Percentiles rank a stretch among this genome's conserved stretches.
Evolutionary conservation across 2,113 vertebrate species (phyloP).

Genomic region (Buteo buteo): DNA sequence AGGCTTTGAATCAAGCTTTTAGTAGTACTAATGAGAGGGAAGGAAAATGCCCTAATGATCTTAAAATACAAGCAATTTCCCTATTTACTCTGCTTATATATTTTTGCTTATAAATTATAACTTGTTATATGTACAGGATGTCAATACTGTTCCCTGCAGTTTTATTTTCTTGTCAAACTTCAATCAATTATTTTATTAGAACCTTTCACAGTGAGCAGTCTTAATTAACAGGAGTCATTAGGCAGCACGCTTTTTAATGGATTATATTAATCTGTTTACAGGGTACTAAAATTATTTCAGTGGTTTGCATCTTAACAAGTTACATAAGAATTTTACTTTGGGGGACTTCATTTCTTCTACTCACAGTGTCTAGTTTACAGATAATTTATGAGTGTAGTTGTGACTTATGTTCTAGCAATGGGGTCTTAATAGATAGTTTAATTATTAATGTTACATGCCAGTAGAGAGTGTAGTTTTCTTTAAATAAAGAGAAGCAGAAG

Average conservation of each 20-base stretch:
- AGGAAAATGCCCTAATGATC: background rate
- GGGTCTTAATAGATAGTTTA: slow-evolving; percentile 54
- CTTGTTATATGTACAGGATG: background rate
- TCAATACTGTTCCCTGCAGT: background rate
- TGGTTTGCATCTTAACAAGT: slow-evolving; percentile 34
- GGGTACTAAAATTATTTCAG: slow-evolving; percentile 28
- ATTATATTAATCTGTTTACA: slow-evolving; percentile 26
- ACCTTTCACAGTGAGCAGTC: background rate
- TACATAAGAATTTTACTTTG: background rate
- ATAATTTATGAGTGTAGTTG: slow-evolving; percentile 62
- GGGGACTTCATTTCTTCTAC: slow-evolving; percentile 20
- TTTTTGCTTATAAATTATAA: slow-evolving; percentile 5
- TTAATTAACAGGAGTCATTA: slow-evolving; percentile 51
- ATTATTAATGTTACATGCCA: slow-evolving; percentile 64
- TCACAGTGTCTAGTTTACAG: slow-evolving; percentile 13
- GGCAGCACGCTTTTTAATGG: background rate
- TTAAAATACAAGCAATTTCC: background rate
- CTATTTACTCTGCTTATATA: background rate
- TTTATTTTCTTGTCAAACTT: slow-evolving; percentile 41
- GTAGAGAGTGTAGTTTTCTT: slow-evolving; percentile 36
- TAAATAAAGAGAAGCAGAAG: slow-evolving; percentile 48
- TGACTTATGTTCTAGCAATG: slow-evolving; percentile 55
- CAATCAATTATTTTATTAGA: slow-evolving; percentile 11
- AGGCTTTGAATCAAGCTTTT: background rate
- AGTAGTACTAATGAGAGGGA: background rate